phyloP scores from a whole-genome alignment of 2,113 vertebrate species.

The Heterotilapia buettikoferi region DNA sequence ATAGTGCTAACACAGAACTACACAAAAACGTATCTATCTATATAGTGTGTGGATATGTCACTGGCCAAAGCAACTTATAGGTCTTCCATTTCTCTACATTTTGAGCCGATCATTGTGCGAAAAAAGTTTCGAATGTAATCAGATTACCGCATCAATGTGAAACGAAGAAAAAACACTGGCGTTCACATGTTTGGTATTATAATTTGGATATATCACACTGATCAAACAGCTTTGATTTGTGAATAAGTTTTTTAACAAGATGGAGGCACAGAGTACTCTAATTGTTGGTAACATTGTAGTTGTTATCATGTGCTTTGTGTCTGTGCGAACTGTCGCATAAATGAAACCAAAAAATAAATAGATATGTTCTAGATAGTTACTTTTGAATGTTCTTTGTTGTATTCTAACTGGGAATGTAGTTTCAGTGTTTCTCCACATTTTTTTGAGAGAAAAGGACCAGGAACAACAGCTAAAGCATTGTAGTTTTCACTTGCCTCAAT shows the following conservation, averaged over 20 bases:
- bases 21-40: background rate
- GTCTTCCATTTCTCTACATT: background rate
- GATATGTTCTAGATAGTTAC: background rate
- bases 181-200: background rate
- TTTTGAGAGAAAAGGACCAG: background rate
- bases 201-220: background rate
- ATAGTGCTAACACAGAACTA: background rate
- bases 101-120: background rate
- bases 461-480: background rate
- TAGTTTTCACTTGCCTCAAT: background rate
- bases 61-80: background rate
- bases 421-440: background rate
- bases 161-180: background rate
- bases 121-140: background rate
- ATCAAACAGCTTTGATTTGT: background rate
- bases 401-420: background rate
- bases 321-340: background rate
- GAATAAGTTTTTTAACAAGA: background rate
- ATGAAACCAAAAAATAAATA: background rate
- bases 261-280: background rate
- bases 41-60: background rate
- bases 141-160: background rate
- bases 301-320: background rate
- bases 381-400: background rate
- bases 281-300: background rate